phyloP scores from a whole-genome alignment of 2,113 vertebrate species.

The Nibea albiflora region DNA sequence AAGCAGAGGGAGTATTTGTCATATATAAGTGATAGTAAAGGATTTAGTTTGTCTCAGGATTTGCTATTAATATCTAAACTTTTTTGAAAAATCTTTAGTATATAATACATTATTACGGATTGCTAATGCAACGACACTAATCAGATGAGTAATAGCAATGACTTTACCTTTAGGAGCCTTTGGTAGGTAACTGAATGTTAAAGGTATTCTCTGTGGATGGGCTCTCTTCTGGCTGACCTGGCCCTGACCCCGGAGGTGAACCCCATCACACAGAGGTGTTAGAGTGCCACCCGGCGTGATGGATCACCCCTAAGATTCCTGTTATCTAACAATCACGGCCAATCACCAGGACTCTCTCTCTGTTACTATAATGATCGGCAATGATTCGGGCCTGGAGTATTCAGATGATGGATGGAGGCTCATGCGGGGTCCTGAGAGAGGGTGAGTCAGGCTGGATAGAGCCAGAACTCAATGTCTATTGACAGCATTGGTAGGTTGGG shows the following conservation, averaged over 20 bases:
- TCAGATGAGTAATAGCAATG: conserved; percentile 8
- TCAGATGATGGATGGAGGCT: conserved; percentile 82
- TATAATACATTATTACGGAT: background rate
- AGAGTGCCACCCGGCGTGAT: conserved; percentile 81
- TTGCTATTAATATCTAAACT: conserved; percentile 8
- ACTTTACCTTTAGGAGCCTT: conserved; percentile 23
- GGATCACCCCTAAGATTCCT: conserved; percentile 82
- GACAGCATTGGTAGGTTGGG: conserved; percentile 67
- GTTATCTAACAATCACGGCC: conserved; percentile 80
- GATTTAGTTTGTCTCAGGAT: conserved; percentile 1
- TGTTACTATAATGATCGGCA: conserved; percentile 82
- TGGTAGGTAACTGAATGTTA: conserved; percentile 27
- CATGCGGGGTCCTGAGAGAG: conserved; percentile 73
- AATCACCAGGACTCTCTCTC: conserved; percentile 71
- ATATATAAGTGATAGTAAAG: background rate
- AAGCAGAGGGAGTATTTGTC: conserved; percentile 11
- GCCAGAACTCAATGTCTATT: conserved; percentile 68
- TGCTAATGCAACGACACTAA: conserved; percentile 21
- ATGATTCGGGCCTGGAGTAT: conserved; percentile 81
- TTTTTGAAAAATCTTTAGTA: conserved; percentile 10
- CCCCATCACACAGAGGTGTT: conserved; percentile 83
- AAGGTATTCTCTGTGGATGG: conserved; percentile 42
- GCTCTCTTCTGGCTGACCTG: conserved; percentile 72
- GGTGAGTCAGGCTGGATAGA: conserved; percentile 55
- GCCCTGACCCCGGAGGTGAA: conserved; percentile 79